phyloP scores from a whole-genome alignment of 2,888 invertebrate genomes.

The Blera fallax region DNA sequence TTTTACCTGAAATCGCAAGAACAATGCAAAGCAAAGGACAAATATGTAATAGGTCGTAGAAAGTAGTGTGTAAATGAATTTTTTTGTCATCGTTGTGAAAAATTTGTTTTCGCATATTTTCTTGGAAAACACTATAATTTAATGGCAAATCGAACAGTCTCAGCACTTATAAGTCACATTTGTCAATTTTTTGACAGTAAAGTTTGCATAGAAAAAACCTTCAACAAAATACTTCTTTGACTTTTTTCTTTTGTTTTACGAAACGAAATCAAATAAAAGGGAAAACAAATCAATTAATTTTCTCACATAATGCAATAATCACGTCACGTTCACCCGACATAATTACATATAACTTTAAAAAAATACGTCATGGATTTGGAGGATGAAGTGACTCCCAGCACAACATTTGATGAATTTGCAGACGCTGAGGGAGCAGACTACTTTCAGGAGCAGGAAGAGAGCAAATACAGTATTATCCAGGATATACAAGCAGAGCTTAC shows the following conservation, averaged over 20 bases:
- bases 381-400: slow-evolving; percentile 36
- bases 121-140: neutral
- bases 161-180: neutral
- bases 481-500: slow-evolving; percentile 77
- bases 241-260: slow-evolving; percentile 12
- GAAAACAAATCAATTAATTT: neutral
- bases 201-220: slow-evolving; percentile 21
- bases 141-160: slow-evolving; percentile 21
- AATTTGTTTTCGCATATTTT: too few relatives aligned
- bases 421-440: slow-evolving; percentile 77
- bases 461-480: slow-evolving; percentile 78
- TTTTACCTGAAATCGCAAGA: too few relatives aligned
- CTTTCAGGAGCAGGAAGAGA: slow-evolving; percentile 75
- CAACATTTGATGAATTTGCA: slow-evolving; percentile 75
- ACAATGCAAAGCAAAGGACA: too few relatives aligned
- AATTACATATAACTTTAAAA: neutral
- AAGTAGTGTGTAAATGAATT: too few relatives aligned
- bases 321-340: neutral
- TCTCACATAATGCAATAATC: slow-evolving; percentile 43
- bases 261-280: slow-evolving; percentile 14
- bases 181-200: slow-evolving; percentile 46
- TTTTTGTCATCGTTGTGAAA: too few relatives aligned
- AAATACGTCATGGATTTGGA: slow-evolving; percentile 50
- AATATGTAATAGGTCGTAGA: too few relatives aligned
- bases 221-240: slow-evolving; percentile 56